phyloP scores from a whole-genome alignment of 2,797 vertebrate species.

The Ctenopoma multispine region DNA sequence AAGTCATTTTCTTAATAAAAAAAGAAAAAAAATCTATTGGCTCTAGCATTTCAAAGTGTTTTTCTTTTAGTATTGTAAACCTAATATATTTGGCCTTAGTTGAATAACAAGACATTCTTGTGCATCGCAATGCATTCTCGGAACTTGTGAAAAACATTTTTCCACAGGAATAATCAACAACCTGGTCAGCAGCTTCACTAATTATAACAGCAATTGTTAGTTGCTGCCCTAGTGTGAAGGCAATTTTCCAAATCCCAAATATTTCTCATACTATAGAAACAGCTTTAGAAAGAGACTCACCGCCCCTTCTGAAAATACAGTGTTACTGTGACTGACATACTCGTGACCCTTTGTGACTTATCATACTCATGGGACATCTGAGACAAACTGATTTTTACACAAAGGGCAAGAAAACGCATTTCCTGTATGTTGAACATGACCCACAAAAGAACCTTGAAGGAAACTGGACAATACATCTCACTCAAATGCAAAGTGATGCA shows the following conservation, averaged over 20 bases:
- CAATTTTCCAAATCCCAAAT: background rate
- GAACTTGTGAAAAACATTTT: background rate
- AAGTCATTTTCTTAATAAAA: too few relatives aligned
- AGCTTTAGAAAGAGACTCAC: background rate
- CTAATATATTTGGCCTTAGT: background rate
- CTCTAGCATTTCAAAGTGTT: background rate
- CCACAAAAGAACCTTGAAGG: background rate
- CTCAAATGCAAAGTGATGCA: conserved; percentile 12
- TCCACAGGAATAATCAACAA: background rate
- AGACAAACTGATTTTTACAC: conserved; percentile 52
- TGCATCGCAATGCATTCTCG: background rate
- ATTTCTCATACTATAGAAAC: background rate
- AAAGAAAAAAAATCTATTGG: background rate
- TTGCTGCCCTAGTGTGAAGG: background rate
- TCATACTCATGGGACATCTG: conserved; percentile 16
- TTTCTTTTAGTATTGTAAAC: background rate
- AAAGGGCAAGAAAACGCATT: conserved; percentile 20
- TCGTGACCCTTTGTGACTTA: conserved; percentile 37
- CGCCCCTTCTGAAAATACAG: background rate
- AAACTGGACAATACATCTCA: background rate
- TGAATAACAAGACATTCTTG: background rate
- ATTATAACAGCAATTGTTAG: background rate
- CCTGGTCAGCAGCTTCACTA: background rate
- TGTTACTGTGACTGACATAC: conserved; percentile 27
- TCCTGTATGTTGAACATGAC: conserved; percentile 5